phyloP scores from a whole-genome alignment of 2,113 vertebrate species.

The human region GRCh38 chr3:194091501-194092000 shows the following conservation, averaged over 20 bases:
- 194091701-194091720: neutral
- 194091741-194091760: neutral
- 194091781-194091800: neutral
- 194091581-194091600: neutral
- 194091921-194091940: too few species aligned
- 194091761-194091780: neutral
- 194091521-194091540: neutral
- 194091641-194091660: neutral
- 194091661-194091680: neutral
- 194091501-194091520: neutral
- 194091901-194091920: neutral
- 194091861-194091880: rapidly evolving
- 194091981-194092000: too few species aligned
- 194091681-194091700: neutral
- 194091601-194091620: neutral
- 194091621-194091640: neutral
- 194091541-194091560: neutral
- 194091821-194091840: neutral
- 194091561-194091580: neutral
- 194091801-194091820: neutral
- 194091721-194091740: neutral
- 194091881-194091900: neutral
- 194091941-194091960: neutral
- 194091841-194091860: neutral
- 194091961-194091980: rapidly evolving